A percentile compares a stretch with the other conserved stretches of the same genome.
These are phyloP conservation scores for Dendrocopos noguchii DNA, from an alignment of 2,113 vertebrate genomes.

Conservation along the genomic window DNA sequence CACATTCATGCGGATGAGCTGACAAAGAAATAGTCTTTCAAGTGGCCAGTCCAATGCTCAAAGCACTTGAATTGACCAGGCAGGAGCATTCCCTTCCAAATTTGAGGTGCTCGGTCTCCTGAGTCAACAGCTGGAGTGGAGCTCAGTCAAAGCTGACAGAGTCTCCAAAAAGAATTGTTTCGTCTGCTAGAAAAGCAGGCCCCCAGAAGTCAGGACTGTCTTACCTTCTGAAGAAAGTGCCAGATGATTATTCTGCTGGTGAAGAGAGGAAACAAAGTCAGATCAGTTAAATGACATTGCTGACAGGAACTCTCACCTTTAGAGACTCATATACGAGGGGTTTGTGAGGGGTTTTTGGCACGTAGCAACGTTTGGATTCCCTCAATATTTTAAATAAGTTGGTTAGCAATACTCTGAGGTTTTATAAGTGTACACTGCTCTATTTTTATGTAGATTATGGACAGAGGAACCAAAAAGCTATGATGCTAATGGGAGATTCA, in stretches of 20 bases:
- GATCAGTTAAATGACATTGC: neutral
- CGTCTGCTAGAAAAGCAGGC: neutral
- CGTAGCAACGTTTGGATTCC: neutral
- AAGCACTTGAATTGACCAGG: neutral
- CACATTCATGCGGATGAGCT: neutral
- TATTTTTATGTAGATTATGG: neutral
- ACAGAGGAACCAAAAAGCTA: neutral
- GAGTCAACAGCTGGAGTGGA: neutral
- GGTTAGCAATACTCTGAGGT: neutral
- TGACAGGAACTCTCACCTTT: neutral
- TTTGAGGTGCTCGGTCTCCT: neutral
- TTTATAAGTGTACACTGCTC: neutral
- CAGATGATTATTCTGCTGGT: neutral
- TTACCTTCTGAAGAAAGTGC: neutral
- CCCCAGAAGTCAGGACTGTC: neutral
- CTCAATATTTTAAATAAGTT: neutral
- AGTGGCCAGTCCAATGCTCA: neutral
- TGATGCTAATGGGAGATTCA: neutral
- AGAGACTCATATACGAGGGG: neutral
- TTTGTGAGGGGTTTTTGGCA: neutral
- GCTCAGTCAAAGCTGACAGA: neutral
- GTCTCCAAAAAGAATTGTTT: neutral
- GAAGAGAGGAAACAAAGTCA: neutral
- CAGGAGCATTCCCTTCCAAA: neutral
- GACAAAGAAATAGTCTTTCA: neutral